Percentiles rank a stretch among this genome's conserved stretches.
Evolutionary conservation across 2,113 vertebrate genomes (phyloP).

Genomic region (Mormyrus lacerda): DNA sequence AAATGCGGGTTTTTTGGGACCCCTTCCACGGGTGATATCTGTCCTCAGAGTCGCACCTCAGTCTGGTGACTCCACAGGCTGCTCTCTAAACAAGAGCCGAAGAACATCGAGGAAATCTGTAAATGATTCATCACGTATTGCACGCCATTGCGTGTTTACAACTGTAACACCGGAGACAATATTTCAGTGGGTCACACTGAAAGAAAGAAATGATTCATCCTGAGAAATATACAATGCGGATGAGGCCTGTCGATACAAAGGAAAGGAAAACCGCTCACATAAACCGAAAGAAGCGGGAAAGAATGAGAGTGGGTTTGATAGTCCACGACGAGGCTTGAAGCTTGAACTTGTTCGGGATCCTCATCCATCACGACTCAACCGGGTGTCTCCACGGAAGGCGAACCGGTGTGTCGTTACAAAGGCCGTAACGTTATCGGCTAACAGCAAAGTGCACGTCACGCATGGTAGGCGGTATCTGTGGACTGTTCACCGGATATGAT

Average conservation of each 20-base stretch:
- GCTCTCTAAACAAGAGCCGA: background rate
- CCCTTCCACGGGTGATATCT: background rate
- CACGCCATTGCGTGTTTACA: background rate
- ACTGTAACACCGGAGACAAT: background rate
- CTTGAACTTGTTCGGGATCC: background rate
- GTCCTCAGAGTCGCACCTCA: background rate
- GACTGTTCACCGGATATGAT: background rate
- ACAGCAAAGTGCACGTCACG: background rate
- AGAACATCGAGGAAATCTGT: background rate
- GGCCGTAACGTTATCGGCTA: background rate
- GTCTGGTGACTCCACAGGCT: background rate
- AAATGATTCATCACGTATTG: background rate
- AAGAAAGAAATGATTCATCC: conserved; percentile 1
- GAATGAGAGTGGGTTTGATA: background rate
- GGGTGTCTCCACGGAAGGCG: background rate
- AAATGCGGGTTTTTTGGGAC: background rate
- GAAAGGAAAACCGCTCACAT: background rate
- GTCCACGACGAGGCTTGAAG: background rate
- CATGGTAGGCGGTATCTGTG: background rate
- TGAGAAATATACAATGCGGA: background rate
- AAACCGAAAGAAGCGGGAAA: background rate
- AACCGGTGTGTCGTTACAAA: background rate
- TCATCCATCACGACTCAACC: background rate
- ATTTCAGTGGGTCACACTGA: conserved; percentile 1
- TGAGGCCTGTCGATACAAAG: background rate